A percentile compares a stretch with the other conserved stretches of the same genome.
Evolutionary conservation across 1,140 invertebrate species (phyloP).

Genomic region (Brachystomella parvula): DNA sequence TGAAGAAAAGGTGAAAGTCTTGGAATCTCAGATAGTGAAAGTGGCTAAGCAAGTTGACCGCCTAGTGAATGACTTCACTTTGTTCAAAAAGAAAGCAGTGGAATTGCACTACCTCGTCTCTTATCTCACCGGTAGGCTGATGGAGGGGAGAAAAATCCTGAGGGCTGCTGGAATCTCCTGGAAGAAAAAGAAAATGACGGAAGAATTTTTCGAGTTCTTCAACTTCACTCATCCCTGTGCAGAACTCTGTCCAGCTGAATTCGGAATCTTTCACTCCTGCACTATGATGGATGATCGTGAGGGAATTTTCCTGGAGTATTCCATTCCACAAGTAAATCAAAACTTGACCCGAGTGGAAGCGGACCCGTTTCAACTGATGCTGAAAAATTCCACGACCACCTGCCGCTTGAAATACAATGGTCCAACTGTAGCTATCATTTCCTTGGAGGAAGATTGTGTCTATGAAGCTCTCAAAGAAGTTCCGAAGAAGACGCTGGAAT

Average conservation of each 20-base stretch:
- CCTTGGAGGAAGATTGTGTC: conserved; percentile 1
- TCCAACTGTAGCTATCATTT: conserved; percentile 12
- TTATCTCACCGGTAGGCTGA: conserved; percentile 9
- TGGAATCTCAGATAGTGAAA: background rate
- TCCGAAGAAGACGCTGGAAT: background rate
- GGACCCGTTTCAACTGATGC: conserved; percentile 18
- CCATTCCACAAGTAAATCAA: conserved; percentile 2
- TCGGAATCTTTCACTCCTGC: background rate
- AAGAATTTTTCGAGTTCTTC: conserved; percentile 11
- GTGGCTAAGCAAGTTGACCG: background rate
- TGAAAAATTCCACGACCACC: background rate
- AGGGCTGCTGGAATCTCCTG: conserved; percentile 1
- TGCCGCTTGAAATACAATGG: conserved; percentile 16
- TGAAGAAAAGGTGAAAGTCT: background rate
- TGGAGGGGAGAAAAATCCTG: conserved; percentile 8
- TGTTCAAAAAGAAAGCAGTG: background rate
- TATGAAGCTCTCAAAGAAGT: conserved; percentile 11
- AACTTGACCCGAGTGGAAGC: conserved; percentile 11
- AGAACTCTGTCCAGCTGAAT: background rate
- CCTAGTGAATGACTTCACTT: background rate
- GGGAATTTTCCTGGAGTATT: background rate
- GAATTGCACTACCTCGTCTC: conserved; percentile 14
- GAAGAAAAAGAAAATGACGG: background rate
- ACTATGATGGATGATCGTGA: background rate
- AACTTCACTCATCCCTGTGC: conserved; percentile 11